These are phyloP conservation scores for Apis cerana DNA, from an alignment of 1,140 invertebrate genomes.

Conservation along the genomic window DNA sequence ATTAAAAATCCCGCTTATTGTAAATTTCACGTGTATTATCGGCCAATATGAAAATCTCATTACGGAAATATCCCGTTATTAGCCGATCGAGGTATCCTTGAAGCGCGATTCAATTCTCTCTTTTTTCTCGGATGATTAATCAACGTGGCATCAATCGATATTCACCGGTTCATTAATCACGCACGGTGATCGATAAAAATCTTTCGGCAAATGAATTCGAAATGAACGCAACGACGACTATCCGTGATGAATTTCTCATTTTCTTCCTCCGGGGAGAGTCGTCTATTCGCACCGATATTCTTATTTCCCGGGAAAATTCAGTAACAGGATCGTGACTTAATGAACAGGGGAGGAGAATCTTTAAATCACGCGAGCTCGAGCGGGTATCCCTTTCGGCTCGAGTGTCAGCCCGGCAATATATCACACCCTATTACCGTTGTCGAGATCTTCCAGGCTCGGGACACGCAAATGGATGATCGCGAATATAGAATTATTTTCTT, in stretches of 20 bases:
- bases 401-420: background rate
- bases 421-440: background rate
- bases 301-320: background rate
- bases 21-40: too few species aligned
- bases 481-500: too few species aligned
- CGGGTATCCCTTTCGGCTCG: too few species aligned
- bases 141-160: background rate
- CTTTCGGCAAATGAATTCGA: background rate
- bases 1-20: too few species aligned
- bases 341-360: background rate
- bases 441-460: background rate
- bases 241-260: background rate
- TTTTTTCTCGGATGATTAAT: slow-evolving; percentile 1
- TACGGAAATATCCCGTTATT: background rate
- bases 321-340: background rate
- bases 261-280: too few species aligned
- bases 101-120: background rate
- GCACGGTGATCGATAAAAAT: background rate
- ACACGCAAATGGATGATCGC: background rate
- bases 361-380: background rate
- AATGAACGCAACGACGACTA: background rate
- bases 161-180: background rate
- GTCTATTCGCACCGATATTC: background rate
- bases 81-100: background rate
- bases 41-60: background rate